phyloP scores from a whole-genome alignment of 2,113 vertebrate species.

The Kryptolebias marmoratus region DNA sequence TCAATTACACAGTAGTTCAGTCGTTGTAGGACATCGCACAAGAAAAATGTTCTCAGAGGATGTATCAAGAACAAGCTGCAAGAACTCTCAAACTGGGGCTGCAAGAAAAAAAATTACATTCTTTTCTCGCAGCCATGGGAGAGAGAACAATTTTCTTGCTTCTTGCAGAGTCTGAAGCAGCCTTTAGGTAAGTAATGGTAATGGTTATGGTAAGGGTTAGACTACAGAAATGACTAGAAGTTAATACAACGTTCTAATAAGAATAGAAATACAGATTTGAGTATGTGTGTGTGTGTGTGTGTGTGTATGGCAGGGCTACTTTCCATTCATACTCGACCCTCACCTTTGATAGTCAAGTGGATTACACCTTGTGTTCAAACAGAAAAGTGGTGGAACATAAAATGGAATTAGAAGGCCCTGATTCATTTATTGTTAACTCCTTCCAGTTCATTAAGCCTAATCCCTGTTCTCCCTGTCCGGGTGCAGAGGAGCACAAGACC shows the following conservation, averaged over 20 bases:
- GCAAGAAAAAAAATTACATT: too few species aligned
- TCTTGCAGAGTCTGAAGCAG: too few species aligned
- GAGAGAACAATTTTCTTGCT: too few species aligned
- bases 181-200: conserved; percentile 56
- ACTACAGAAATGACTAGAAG: too few species aligned
- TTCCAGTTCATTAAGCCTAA: conserved; percentile 98
- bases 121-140: too few species aligned
- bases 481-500: conserved; percentile 86
- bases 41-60: too few species aligned
- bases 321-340: conserved; percentile 95
- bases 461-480: conserved; percentile 93
- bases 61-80: too few species aligned
- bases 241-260: too few species aligned
- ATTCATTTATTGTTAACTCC: conserved; percentile 96
- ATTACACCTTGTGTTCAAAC: conserved; percentile 95
- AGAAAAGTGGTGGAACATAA: conserved; percentile 83
- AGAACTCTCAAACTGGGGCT: too few species aligned
- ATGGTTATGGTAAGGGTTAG: conserved; percentile 80
- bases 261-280: too few species aligned
- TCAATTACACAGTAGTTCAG: too few species aligned
- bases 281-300: conserved; percentile 72
- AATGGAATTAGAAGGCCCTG: conserved; percentile 90
- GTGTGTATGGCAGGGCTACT: conserved; percentile 81
- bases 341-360: conserved; percentile 99
- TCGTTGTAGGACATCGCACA: too few species aligned